Percentiles rank a stretch among this genome's conserved stretches.
Conservation (phyloP, 2,888 invertebrate species). For the Xestobium rufovillosum region DNA sequence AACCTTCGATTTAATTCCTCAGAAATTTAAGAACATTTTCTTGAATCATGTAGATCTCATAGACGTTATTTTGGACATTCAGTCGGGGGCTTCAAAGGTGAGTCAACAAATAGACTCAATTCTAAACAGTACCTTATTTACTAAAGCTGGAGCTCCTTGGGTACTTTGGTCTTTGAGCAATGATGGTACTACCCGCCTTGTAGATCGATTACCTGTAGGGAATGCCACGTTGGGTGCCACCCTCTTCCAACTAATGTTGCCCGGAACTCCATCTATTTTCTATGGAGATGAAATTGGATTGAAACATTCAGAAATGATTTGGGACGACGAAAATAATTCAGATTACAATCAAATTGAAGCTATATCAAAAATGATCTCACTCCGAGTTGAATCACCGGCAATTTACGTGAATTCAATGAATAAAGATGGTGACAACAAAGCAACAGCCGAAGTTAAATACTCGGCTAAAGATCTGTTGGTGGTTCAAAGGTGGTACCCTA, state of each 20-base stretch:
- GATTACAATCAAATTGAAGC: conserved; percentile 47
- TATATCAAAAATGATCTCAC: conserved; percentile 51
- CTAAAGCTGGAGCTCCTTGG: conserved; percentile 61
- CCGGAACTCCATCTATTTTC: conserved; percentile 80
- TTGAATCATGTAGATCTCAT: conserved; percentile 62
- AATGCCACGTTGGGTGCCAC: conserved; percentile 63
- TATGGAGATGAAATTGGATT: conserved; percentile 86
- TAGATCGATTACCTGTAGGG: conserved; percentile 46
- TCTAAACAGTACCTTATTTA: conserved; percentile 52
- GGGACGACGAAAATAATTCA: conserved; percentile 42
- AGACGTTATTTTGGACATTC: conserved; percentile 58
- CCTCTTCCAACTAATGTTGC: conserved; percentile 72
- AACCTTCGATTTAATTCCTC: conserved; percentile 45
- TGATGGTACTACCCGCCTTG: conserved; percentile 54
- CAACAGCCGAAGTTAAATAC: conserved; percentile 62
- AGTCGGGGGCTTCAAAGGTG: conserved; percentile 50
- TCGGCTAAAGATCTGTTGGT: conserved; percentile 56
- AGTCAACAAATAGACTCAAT: conserved; percentile 52
- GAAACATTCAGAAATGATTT: conserved; percentile 62
- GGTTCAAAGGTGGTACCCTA: conserved; percentile 71
- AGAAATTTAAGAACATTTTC: conserved; percentile 48
- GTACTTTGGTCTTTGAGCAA: conserved; percentile 72
- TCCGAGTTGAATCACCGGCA: conserved; percentile 59
- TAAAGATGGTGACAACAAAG: conserved; percentile 55
- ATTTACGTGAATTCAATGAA: conserved; percentile 65